phyloP scores from a whole-genome alignment of 2,888 invertebrate species.

The Exephanes ischioxanthus region DNA sequence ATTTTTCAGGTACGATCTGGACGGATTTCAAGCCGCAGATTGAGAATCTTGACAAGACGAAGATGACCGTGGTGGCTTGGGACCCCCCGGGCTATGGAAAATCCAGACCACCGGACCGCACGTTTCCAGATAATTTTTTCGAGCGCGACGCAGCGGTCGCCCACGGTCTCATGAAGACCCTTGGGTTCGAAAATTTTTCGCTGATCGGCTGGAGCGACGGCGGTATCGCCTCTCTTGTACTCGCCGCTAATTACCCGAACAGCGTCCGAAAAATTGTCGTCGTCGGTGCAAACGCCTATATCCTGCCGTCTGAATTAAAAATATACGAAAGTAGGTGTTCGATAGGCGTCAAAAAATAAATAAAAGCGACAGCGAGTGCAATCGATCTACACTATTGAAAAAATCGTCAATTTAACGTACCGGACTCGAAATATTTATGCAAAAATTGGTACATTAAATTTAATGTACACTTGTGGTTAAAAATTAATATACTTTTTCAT shows the following conservation, averaged over 20 bases:
- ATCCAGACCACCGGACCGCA: slow-evolving; percentile 91
- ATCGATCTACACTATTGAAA: too few relatives aligned
- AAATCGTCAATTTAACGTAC: too few relatives aligned
- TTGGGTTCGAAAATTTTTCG: slow-evolving; percentile 90
- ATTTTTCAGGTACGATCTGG: slow-evolving; percentile 89
- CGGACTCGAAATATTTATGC: too few relatives aligned
- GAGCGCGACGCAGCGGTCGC: slow-evolving; percentile 91
- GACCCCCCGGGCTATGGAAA: slow-evolving; percentile 96
- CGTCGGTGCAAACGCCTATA: slow-evolving; percentile 92
- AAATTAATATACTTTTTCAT: too few relatives aligned
- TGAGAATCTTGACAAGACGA: slow-evolving; percentile 87
- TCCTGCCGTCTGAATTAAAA: slow-evolving; percentile 89
- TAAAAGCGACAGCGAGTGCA: not conserved
- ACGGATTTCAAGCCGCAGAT: slow-evolving; percentile 94
- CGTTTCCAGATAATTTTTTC: slow-evolving; percentile 90
- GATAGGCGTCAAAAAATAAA: not conserved
- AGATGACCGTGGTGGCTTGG: slow-evolving; percentile 90
- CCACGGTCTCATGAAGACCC: slow-evolving; percentile 89
- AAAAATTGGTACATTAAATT: too few relatives aligned
- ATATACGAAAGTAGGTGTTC: slow-evolving; percentile 87
- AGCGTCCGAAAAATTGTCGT: slow-evolving; percentile 90
- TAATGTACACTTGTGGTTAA: too few relatives aligned
- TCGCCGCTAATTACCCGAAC: slow-evolving; percentile 90
- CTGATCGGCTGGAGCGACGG: slow-evolving; percentile 97
- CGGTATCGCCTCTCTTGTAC: slow-evolving; percentile 91